Percentiles rank a stretch among this genome's conserved stretches.
phyloP scores from a whole-genome alignment of 2,797 vertebrate species.

The Hapalemur alaotrensis region DNA sequence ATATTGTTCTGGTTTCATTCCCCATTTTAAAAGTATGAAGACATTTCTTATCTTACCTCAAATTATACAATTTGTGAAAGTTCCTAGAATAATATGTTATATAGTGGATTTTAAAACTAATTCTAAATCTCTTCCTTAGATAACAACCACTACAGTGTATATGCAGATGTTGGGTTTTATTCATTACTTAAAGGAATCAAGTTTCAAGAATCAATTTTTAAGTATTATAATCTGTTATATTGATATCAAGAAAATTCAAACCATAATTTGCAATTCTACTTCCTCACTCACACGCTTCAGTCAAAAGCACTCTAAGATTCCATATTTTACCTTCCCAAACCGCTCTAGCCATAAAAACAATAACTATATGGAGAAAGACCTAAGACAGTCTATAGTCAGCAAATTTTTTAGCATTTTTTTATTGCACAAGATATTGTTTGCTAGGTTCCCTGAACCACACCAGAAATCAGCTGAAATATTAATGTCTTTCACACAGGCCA shows the following conservation, averaged over 20 bases:
- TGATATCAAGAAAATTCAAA: conserved; percentile 33
- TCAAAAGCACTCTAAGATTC: background rate
- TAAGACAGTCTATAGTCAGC: background rate
- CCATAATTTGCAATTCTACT: background rate
- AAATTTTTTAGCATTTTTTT: background rate
- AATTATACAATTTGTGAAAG: background rate
- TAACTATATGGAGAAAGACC: background rate
- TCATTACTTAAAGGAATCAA: background rate
- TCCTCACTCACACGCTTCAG: background rate
- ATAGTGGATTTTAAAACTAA: background rate
- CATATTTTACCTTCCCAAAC: background rate
- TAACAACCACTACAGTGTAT: background rate
- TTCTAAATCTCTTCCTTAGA: background rate
- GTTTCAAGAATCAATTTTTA: background rate
- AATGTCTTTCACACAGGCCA: background rate
- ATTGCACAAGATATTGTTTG: background rate
- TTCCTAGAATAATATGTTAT: background rate
- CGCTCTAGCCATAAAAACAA: background rate
- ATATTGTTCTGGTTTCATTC: background rate
- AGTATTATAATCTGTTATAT: background rate
- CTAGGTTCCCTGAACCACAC: background rate
- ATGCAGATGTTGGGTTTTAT: background rate
- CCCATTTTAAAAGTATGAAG: conserved; percentile 31
- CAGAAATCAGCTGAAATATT: background rate
- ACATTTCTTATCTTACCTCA: background rate